These are phyloP conservation scores for Cygnus atratus DNA, from an alignment of 2,113 vertebrate genomes.

Conservation along the genomic window DNA sequence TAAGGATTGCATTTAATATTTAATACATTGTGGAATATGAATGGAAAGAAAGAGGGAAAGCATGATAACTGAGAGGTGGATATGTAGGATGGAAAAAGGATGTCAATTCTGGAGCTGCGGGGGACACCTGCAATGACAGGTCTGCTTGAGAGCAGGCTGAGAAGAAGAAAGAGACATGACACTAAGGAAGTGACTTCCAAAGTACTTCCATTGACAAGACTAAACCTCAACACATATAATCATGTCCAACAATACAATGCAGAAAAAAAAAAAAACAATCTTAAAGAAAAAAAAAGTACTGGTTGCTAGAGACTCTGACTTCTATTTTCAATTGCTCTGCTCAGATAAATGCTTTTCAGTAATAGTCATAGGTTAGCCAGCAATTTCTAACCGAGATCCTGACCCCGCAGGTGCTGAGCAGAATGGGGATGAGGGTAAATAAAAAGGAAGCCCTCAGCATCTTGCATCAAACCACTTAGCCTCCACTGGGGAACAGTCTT, in stretches of 20 bases:
- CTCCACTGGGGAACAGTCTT: background rate
- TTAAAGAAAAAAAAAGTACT: background rate
- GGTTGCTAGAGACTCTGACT: background rate
- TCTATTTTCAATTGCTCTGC: background rate
- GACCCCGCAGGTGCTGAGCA: background rate
- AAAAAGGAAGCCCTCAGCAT: background rate
- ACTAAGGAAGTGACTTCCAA: background rate
- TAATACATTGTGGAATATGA: background rate
- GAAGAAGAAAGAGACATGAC: background rate
- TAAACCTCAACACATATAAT: background rate
- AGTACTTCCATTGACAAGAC: background rate
- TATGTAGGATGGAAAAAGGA: background rate
- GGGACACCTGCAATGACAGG: background rate
- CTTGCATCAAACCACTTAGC: background rate
- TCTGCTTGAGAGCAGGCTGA: background rate
- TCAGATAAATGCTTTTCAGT: background rate
- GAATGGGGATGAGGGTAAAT: background rate
- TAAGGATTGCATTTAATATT: accelerated
- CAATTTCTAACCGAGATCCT: background rate
- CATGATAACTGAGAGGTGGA: accelerated
- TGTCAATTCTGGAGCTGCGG: background rate
- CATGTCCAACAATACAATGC: background rate
- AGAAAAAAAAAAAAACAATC: slow-evolving; percentile 19
- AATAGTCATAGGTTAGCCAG: background rate
- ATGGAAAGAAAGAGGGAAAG: background rate